Evolutionary conservation across 2,888 invertebrate species (phyloP).

Genomic region (Ophioninae sp.): DNA sequence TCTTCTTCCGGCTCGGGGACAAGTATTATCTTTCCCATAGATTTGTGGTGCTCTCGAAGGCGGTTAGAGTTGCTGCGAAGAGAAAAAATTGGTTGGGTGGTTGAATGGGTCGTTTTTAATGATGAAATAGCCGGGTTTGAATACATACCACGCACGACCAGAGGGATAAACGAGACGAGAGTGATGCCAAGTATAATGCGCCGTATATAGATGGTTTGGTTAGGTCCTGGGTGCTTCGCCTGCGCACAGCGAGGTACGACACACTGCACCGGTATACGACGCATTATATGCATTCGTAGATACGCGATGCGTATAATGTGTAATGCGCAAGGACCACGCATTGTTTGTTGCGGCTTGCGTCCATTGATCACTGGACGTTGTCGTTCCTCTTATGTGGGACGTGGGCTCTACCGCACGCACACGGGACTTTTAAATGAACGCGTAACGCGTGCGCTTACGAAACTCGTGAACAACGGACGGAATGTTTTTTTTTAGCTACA

Average conservation of each 20-base stretch:
- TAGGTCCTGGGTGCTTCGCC: constrained; percentile 21
- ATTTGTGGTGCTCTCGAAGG: neutral
- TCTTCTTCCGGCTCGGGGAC: neutral
- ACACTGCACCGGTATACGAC: constrained; percentile 20
- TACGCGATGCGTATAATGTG: constrained; percentile 61
- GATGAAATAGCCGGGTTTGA: constrained; percentile 48
- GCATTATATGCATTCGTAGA: constrained; percentile 41
- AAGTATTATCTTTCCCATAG: neutral
- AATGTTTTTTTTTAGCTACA: constrained; percentile 24
- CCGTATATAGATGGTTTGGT: constrained; percentile 4
- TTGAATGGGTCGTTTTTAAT: constrained; percentile 50
- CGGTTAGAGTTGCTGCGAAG: neutral
- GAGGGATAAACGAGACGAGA: neutral
- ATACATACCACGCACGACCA: constrained; percentile 5
- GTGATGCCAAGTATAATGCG: constrained; percentile 4
- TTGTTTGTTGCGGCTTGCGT: constrained; percentile 67
- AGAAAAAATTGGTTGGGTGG: constrained; percentile 1
- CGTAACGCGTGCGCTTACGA: constrained; percentile 27
- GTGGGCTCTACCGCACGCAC: constrained; percentile 33
- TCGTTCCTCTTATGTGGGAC: constrained; percentile 49
- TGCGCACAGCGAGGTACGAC: constrained; percentile 17
- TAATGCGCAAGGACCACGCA: constrained; percentile 66
- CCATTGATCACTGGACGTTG: constrained; percentile 68
- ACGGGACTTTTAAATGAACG: constrained; percentile 30
- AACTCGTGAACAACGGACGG: constrained; percentile 26